Percentiles rank a stretch among this genome's conserved stretches.
Conservation (phyloP, 2,888 invertebrate genomes). For the Tetanocera ferruginea region DNA sequence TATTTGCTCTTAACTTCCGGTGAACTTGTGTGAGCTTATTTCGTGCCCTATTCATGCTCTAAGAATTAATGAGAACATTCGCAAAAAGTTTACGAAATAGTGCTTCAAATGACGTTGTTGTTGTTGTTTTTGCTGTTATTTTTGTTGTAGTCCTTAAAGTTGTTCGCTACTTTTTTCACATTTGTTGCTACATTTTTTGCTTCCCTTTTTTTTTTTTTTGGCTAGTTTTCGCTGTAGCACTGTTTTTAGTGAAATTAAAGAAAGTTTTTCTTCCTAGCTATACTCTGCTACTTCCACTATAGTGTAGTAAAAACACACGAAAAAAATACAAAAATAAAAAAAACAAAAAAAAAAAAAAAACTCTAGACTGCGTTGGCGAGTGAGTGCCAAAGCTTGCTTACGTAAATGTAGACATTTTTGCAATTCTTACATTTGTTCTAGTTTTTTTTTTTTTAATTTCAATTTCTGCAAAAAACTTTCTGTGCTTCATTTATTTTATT, state of each 20-base stretch:
- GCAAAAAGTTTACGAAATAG: conserved; percentile 14
- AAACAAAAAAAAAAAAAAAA: too few species aligned
- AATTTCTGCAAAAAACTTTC: too few species aligned
- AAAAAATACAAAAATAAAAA: too few species aligned
- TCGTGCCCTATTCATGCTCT: neutral
- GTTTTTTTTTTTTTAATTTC: too few species aligned
- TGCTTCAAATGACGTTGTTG: neutral
- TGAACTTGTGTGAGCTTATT: neutral
- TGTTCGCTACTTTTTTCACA: neutral
- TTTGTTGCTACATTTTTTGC: neutral
- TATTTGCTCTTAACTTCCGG: neutral
- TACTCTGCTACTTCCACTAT: neutral
- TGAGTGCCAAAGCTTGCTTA: too few species aligned
- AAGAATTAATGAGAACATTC: conserved; percentile 17
- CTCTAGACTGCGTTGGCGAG: too few species aligned
- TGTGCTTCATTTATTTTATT: too few species aligned
- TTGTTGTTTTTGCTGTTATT: neutral
- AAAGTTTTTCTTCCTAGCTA: neutral
- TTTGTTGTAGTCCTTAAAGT: neutral
- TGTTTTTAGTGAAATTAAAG: neutral
- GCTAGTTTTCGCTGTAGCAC: neutral
- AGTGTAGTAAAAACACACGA: too few species aligned
- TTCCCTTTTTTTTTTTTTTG: too few species aligned
- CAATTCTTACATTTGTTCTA: too few species aligned
- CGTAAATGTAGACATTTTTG: too few species aligned